Conservation (phyloP, 2,888 invertebrate genomes). For the Blera fallax region DNA sequence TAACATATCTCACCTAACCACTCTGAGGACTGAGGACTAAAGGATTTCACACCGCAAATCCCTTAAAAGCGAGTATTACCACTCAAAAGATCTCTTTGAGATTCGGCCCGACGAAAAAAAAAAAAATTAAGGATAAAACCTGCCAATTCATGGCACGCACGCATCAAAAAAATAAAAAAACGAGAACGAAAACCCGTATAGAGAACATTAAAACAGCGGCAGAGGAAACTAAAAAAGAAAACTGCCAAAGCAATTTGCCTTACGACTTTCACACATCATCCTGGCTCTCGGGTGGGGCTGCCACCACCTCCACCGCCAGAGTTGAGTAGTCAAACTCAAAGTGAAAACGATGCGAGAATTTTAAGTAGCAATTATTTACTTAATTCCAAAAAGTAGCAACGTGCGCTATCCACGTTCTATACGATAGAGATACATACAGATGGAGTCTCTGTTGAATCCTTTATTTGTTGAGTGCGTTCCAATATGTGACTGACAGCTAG, state of each 20-base stretch:
- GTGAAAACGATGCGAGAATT: conserved; percentile 71
- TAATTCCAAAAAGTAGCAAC: conserved; percentile 67
- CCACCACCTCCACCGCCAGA: conserved; percentile 8
- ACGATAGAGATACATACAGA: not conserved
- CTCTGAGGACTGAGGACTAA: conserved; percentile 8
- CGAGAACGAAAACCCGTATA: not conserved
- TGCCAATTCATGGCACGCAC: conserved; percentile 58
- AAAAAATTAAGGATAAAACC: conserved; percentile 4
- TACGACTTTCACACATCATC: conserved; percentile 67
- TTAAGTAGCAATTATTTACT: conserved; percentile 73
- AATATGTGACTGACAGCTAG: conserved; percentile 61
- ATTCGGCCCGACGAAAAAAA: not conserved
- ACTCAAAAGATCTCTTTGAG: conserved; percentile 12
- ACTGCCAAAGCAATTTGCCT: conserved; percentile 71
- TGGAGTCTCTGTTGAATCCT: conserved; percentile 36
- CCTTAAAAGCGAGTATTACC: conserved; percentile 16
- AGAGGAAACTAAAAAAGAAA: conserved; percentile 44
- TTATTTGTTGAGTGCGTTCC: conserved; percentile 65
- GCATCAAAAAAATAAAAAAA: not conserved
- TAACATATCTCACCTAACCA: conserved; percentile 20
- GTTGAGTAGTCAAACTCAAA: conserved; percentile 62
- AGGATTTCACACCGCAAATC: conserved; percentile 21
- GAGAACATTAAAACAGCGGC: conserved; percentile 26
- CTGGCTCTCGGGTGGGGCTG: conserved; percentile 38
- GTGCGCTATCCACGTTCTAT: conserved; percentile 26